A percentile compares a stretch with the other conserved stretches of the same genome.
Evolutionary conservation across 2,888 invertebrate species (phyloP).

Genomic region (Esperia sulphurella): DNA sequence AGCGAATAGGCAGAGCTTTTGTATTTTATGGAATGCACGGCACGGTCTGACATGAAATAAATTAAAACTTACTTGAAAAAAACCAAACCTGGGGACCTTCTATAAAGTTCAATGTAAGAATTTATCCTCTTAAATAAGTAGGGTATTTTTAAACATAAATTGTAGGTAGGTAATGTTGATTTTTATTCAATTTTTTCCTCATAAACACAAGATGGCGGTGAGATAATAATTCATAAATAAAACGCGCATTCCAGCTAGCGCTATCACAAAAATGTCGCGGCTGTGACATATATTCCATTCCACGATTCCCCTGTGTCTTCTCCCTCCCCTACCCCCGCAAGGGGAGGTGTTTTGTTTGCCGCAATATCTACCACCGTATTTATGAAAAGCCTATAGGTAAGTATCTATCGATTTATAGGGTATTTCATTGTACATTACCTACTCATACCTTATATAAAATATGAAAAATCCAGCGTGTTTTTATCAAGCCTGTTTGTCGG

Average conservation of each 20-base stretch:
- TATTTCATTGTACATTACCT: no score
- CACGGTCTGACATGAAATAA: no score
- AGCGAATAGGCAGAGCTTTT: no score
- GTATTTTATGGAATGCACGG: no score
- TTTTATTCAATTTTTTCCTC: not conserved
- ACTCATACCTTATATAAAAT: no score
- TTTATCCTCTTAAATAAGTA: no score
- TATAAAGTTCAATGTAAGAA: no score
- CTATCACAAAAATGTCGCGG: conserved; percentile 61
- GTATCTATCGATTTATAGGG: conserved; percentile 11
- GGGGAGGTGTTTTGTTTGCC: conserved; percentile 36
- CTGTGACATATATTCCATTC: conserved; percentile 54
- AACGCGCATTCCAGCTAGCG: conserved; percentile 35
- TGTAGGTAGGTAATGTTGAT: not conserved
- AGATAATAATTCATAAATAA: conserved; percentile 44
- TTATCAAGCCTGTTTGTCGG: no score
- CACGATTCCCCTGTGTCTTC: conserved; percentile 42
- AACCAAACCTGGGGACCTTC: no score
- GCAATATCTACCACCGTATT: conserved; percentile 21
- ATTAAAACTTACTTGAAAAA: no score
- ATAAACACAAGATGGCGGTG: conserved; percentile 45
- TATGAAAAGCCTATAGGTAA: conserved; percentile 29
- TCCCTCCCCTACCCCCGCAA: conserved; percentile 19
- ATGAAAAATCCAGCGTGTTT: no score
- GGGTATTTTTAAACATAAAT: no score